Percentiles rank a stretch among this genome's conserved stretches.
Conservation (phyloP, 1,140 invertebrate species). For the Trichoplusia ni region DNA sequence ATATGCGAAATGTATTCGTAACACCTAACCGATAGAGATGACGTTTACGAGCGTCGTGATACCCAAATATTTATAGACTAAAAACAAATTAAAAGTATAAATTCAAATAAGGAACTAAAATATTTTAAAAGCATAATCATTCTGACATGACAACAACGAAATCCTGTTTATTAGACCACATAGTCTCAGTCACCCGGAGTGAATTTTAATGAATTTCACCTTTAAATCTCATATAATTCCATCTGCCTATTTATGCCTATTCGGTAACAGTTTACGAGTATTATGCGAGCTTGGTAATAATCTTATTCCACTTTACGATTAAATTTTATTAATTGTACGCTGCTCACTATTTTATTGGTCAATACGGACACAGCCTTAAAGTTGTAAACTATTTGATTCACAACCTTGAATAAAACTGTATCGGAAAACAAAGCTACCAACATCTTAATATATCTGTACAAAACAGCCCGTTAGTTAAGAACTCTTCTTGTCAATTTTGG, state of each 20-base stretch:
- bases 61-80: slow-evolving; percentile 65
- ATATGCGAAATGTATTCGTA: slow-evolving; percentile 55
- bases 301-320: slow-evolving; percentile 46
- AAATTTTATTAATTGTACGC: slow-evolving; percentile 45
- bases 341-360: slow-evolving; percentile 23
- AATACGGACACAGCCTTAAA: slow-evolving; percentile 19
- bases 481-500: too few relatives aligned
- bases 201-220: slow-evolving; percentile 54
- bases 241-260: slow-evolving; percentile 37
- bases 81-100: slow-evolving; percentile 67
- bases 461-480: too few relatives aligned
- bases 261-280: slow-evolving; percentile 23
- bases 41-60: slow-evolving; percentile 57
- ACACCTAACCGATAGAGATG: slow-evolving; percentile 49
- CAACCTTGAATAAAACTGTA: neutral
- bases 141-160: slow-evolving; percentile 47
- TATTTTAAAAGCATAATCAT: slow-evolving; percentile 40
- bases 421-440: slow-evolving; percentile 10
- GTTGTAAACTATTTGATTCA: slow-evolving; percentile 18
- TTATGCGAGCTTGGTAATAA: slow-evolving; percentile 39
- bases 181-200: slow-evolving; percentile 46
- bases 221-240: slow-evolving; percentile 49
- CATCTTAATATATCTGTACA: too few relatives aligned
- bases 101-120: slow-evolving; percentile 57
- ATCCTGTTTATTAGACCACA: slow-evolving; percentile 54